Base-by-base conservation (phyloP, 2,888 invertebrate species). In the Amphiduros pacificus region DNA sequence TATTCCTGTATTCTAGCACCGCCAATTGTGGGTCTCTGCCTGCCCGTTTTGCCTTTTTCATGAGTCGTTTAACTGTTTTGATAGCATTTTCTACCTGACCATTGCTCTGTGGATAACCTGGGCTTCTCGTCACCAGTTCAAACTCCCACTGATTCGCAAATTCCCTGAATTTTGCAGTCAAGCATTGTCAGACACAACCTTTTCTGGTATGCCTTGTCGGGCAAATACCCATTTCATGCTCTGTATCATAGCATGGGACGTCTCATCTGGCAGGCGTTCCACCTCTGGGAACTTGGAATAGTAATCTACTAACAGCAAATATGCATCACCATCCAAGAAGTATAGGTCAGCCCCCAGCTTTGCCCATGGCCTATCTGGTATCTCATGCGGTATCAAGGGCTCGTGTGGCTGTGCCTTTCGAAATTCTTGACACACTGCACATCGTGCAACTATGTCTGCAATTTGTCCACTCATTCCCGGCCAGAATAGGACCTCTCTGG, bases 41-140 rank as follows among this genome's bases (percentile, higher is more conserved):
- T 6, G 44, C 22, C 22, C 22, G 20, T 4, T 20, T 22, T 24
- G 22, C n/a, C 24, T 64, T 69, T 24, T 61, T 64, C 26, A 64
- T 26, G 3, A 67, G 51, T 24, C 24, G 54, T 36, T 65, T 67
- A 1, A 63, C 59, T 2, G 61, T 61, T 44, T 65, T 51, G 4
- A 65, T 63, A 17, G 61, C 31, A 28, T 63, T 68, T 63, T 72
- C 71, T 6, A 65, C 65, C 9, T 65, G 51, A 9, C 69, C 70
- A 61, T 72, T 72, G 17, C 65, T 51, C 40, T 70, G 68, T 27
- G 61, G 60, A 44, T 68, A 62, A 50, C 56, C 27, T 22, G 68
- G 70, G 6, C 62, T 63, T 3, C 61, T 70, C 4, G 64, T 68
- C 11, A 55, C 53, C 24, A 53, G 60, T 24, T 17, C 26, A 51